Evolutionary conservation across 2,797 vertebrate genomes (phyloP).

Genomic region (Sebastes minor): DNA sequence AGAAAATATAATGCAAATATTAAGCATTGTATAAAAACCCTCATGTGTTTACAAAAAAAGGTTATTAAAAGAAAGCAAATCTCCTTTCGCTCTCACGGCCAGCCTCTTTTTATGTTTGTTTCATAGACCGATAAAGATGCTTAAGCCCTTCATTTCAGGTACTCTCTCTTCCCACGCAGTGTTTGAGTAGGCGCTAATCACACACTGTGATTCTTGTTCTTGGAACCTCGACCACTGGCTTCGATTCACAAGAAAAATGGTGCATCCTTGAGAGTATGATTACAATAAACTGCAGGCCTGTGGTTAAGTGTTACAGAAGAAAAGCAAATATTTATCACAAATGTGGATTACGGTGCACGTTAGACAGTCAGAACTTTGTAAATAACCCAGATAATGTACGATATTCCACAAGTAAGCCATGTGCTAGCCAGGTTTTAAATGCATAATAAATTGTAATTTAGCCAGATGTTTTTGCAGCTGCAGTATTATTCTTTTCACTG

Average conservation of each 20-base stretch:
- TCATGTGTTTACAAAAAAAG: conserved; percentile 13
- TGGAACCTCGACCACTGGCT: conserved; percentile 53
- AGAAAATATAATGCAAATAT: conserved; percentile 34
- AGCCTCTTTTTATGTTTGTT: conserved; percentile 56
- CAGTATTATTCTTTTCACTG: not conserved
- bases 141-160: conserved; percentile 73
- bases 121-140: conserved; percentile 68
- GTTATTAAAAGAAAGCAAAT: conserved; percentile 54
- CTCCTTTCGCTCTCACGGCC: conserved; percentile 39
- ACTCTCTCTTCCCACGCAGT: conserved; percentile 67
- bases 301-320: not conserved
- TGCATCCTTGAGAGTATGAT: conserved; percentile 23
- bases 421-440: not conserved
- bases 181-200: conserved; percentile 71
- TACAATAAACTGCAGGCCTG: conserved; percentile 19
- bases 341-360: not conserved
- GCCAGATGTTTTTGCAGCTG: not conserved
- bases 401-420: not conserved
- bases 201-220: conserved; percentile 53
- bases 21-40: conserved; percentile 19
- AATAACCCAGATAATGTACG: not conserved
- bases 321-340: not conserved
- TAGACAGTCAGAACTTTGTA: not conserved
- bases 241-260: conserved; percentile 32
- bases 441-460: not conserved